Percentiles rank a stretch among this genome's conserved stretches.
Evolutionary conservation across 53 echinoderm and acorn worm species (phyloP).

Genomic region (Echinometra lucunter): DNA sequence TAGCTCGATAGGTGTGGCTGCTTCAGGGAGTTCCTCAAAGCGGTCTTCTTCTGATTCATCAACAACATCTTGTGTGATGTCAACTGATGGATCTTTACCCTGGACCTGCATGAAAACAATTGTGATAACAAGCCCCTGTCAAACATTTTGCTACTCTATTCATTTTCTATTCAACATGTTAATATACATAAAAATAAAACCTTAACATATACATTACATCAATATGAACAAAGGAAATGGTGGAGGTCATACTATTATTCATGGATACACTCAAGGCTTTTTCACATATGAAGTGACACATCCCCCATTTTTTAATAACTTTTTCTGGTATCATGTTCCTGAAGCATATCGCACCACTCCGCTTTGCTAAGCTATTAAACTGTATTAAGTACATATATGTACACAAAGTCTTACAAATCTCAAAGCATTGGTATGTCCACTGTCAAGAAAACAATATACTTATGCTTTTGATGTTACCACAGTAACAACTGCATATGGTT

Average conservation of each 20-base stretch:
- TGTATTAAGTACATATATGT: conserved; percentile 16
- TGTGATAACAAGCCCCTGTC: background rate
- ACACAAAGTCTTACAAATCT: background rate
- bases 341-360: too few relatives aligned
- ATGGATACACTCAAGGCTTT: background rate
- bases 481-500: background rate
- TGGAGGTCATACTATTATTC: too few relatives aligned
- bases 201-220: too few relatives aligned
- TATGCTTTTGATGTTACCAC: background rate
- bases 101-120: conserved; percentile 78
- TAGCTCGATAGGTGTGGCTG: conserved; percentile 93
- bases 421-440: background rate
- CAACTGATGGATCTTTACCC: conserved; percentile 98
- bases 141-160: too few relatives aligned
- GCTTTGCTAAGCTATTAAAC: too few relatives aligned
- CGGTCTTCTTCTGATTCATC: conserved; percentile 95
- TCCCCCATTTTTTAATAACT: too few relatives aligned
- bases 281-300: too few relatives aligned
- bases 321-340: too few relatives aligned
- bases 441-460: background rate
- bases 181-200: too few relatives aligned
- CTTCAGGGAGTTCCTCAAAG: conserved; percentile 96
- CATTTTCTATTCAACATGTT: background rate
- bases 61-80: conserved; percentile 97
- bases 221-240: too few relatives aligned